Conservation (phyloP, 2,888 invertebrate species). For the Lumbricus terrestris region DNA sequence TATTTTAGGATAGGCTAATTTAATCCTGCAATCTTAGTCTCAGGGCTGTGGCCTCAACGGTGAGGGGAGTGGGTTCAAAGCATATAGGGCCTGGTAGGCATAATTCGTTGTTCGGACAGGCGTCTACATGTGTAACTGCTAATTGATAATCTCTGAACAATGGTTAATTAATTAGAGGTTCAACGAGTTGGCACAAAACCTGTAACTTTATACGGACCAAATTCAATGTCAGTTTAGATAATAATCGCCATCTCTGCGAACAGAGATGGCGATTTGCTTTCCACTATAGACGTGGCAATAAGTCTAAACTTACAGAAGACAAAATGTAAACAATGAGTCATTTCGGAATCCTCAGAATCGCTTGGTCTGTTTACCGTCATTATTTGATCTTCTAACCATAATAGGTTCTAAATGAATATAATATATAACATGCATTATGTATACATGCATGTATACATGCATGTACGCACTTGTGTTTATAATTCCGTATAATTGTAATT, state of each 20-base stretch:
- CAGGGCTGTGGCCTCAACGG: no score
- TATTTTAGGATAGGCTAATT: no score
- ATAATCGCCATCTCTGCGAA: background rate
- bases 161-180: background rate
- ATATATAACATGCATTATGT: no score
- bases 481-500: no score
- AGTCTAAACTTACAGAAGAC: background rate
- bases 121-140: background rate
- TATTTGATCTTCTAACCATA: background rate
- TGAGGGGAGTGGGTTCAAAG: no score
- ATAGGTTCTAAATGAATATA: no score
- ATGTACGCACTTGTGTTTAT: no score
- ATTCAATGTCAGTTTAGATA: background rate
- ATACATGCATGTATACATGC: no score
- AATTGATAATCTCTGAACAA: no score
- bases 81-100: no score
- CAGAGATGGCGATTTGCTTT: background rate
- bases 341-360: background rate
- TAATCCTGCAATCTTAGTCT: no score
- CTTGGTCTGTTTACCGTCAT: background rate
- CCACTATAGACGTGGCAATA: background rate
- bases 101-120: no score
- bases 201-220: background rate
- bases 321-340: background rate
- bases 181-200: background rate